A percentile compares a stretch with the other conserved stretches of the same genome.
These are phyloP conservation scores for Lithobates sylvaticus DNA, from an alignment of 2,797 vertebrate species.

Conservation along the genomic window DNA sequence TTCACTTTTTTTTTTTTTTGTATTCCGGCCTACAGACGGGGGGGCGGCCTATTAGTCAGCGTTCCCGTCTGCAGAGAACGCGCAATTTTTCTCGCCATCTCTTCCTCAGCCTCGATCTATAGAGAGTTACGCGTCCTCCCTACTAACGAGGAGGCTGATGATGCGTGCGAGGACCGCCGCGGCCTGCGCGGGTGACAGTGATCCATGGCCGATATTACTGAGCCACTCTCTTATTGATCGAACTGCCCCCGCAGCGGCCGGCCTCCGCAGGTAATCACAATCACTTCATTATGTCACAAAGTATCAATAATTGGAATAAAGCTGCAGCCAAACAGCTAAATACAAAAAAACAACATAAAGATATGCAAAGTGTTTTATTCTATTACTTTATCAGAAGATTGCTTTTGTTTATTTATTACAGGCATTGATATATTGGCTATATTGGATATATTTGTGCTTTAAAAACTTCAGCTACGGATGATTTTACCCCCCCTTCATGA, in stretches of 20 bases:
- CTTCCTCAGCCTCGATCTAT: conserved; percentile 24
- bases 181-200: conserved; percentile 21
- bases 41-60: not conserved
- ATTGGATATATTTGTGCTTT: too few relatives aligned
- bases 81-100: not conserved
- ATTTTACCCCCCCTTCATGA: too few relatives aligned
- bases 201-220: conserved; percentile 9
- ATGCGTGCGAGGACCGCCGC: not conserved
- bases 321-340: too few relatives aligned
- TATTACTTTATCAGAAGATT: too few relatives aligned
- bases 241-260: not conserved
- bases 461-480: too few relatives aligned
- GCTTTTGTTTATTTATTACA: too few relatives aligned
- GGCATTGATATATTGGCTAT: too few relatives aligned
- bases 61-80: not conserved
- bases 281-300: conserved; percentile 9
- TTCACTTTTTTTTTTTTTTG: not conserved
- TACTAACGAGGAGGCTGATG: conserved; percentile 16
- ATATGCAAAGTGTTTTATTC: not conserved
- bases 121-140: conserved; percentile 19
- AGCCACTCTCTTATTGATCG: conserved; percentile 29
- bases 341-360: not conserved
- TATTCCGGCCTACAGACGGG: not conserved
- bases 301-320: not conserved
- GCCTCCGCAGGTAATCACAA: not conserved